A percentile compares a stretch with the other conserved stretches of the same genome.
Conservation (phyloP, 1,140 invertebrate genomes). For the Andrena cerasifolii region DNA sequence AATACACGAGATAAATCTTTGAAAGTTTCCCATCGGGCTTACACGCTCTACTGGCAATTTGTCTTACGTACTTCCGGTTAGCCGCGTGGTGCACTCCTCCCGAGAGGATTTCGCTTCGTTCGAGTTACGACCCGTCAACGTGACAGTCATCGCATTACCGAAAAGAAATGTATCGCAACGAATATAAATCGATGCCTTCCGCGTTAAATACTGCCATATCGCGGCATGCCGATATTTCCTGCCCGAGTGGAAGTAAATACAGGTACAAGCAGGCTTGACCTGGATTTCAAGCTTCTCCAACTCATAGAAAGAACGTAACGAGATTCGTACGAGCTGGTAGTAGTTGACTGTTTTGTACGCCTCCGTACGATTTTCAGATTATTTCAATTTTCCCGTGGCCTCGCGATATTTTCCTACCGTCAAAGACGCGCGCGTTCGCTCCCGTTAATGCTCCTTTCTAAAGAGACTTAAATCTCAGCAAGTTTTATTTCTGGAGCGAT, state of each 20-base stretch:
- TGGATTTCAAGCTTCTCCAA: background rate
- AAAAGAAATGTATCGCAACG: background rate
- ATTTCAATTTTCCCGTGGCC: background rate
- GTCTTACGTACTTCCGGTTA: conserved; percentile 38
- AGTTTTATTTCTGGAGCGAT: background rate
- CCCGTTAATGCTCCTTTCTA: no score
- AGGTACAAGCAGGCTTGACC: background rate
- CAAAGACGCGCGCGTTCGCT: no score
- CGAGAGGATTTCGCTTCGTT: background rate
- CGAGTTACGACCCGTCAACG: background rate
- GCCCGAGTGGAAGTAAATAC: background rate
- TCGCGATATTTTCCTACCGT: no score
- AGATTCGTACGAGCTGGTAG: background rate
- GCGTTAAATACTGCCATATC: background rate
- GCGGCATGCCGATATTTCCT: background rate
- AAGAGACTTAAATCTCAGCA: no score
- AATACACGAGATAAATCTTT: conserved; percentile 28
- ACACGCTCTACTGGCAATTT: conserved; percentile 31
- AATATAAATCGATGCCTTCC: conserved; percentile 13
- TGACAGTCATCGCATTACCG: background rate
- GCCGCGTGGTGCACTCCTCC: no score
- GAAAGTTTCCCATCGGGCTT: conserved; percentile 4
- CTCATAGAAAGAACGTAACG: background rate
- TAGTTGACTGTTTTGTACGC: background rate
- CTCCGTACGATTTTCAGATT: background rate